phyloP scores from a whole-genome alignment of 2,113 vertebrate species.

The Sigmodon hispidus region DNA sequence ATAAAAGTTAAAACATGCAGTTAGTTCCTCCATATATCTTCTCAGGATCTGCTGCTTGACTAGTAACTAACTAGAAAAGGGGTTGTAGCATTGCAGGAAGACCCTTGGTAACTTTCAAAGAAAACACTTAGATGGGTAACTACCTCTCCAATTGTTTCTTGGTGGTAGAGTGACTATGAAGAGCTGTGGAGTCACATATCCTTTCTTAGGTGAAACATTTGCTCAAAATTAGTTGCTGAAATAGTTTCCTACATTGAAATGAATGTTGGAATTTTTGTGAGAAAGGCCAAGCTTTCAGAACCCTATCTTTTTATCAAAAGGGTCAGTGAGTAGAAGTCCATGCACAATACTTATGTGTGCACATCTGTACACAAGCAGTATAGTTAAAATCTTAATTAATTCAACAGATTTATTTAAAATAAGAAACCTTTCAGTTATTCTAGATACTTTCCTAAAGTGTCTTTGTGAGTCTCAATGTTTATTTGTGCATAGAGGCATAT shows the following conservation, averaged over 20 bases:
- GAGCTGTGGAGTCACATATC: neutral
- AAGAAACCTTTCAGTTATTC: neutral
- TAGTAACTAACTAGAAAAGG: neutral
- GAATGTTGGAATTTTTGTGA: neutral
- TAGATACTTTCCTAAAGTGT: neutral
- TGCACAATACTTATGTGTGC: neutral
- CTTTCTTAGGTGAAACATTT: conserved; percentile 32
- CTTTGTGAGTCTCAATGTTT: neutral
- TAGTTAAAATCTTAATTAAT: neutral
- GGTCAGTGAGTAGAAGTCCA: neutral
- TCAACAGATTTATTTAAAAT: conserved; percentile 14
- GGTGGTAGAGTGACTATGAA: neutral
- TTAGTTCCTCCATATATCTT: neutral
- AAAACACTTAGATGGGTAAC: neutral
- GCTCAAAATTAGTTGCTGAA: conserved; percentile 11
- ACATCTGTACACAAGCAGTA: no score
- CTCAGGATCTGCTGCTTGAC: neutral
- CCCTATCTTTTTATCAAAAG: neutral
- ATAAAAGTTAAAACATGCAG: neutral
- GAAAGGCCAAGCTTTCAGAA: neutral
- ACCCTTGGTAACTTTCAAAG: neutral
- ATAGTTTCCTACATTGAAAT: neutral
- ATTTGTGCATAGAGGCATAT: neutral
- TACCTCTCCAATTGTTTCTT: neutral
- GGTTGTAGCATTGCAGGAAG: neutral